These are phyloP conservation scores for Catharus fuscescens DNA, from an alignment of 2,113 vertebrate genomes.

Conservation along the genomic window DNA sequence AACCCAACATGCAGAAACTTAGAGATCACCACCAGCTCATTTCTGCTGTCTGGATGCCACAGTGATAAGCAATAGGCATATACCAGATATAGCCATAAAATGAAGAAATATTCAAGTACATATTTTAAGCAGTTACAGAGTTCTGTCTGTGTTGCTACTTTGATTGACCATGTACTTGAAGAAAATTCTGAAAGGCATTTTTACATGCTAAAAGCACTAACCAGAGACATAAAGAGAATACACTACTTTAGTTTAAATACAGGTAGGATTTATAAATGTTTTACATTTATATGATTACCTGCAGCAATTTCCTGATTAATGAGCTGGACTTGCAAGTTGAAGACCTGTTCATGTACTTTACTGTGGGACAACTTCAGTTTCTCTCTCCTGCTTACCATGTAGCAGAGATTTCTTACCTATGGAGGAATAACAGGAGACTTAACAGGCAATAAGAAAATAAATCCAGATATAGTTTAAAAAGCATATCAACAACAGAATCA, in stretches of 20 bases:
- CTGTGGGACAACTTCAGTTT: constrained; percentile 94
- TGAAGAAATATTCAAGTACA: background rate
- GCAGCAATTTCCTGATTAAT: constrained; percentile 86
- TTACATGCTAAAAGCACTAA: background rate
- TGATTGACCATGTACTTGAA: background rate
- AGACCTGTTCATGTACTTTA: constrained; percentile 96
- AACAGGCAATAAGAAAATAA: background rate
- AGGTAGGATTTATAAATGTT: background rate
- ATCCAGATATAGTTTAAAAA: background rate
- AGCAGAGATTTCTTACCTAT: constrained; percentile 97
- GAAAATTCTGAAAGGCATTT: background rate
- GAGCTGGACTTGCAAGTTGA: constrained; percentile 90
- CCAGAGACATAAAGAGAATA: background rate
- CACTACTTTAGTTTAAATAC: background rate
- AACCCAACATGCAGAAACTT: background rate
- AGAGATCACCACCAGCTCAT: background rate
- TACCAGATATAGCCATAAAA: background rate
- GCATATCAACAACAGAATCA: background rate
- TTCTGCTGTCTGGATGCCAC: background rate
- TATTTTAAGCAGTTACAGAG: background rate
- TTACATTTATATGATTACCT: constrained; percentile 68
- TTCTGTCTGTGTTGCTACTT: background rate
- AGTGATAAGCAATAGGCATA: background rate
- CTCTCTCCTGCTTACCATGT: constrained; percentile 99
- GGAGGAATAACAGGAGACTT: background rate